A percentile compares a stretch with the other conserved stretches of the same genome.
These are phyloP conservation scores for Loripinus fragilis DNA, from an alignment of 2,888 invertebrate species.

Conservation along the genomic window DNA sequence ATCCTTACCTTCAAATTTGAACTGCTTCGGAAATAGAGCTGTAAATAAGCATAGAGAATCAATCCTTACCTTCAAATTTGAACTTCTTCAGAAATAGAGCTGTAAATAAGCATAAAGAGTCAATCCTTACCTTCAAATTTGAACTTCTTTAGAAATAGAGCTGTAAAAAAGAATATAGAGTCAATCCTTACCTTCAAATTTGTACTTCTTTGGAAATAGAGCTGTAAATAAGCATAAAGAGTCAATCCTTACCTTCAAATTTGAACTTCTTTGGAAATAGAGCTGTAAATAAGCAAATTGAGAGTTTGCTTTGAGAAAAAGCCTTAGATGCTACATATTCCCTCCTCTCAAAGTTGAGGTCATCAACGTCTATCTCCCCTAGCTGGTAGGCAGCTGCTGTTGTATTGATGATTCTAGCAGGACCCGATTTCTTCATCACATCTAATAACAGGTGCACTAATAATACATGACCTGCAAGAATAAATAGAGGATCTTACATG, in stretches of 20 bases:
- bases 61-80: constrained; percentile 50
- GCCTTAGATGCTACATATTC: constrained; percentile 75
- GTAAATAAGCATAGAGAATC: too few relatives aligned
- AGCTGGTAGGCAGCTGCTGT: constrained; percentile 80
- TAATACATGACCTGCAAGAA: constrained; percentile 78
- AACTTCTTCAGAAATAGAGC: constrained; percentile 69
- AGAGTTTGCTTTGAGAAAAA: constrained; percentile 82
- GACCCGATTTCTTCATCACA: constrained; percentile 73
- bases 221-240: constrained; percentile 77
- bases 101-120: constrained; percentile 79
- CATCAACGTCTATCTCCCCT: constrained; percentile 77
- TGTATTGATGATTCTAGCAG: constrained; percentile 79
- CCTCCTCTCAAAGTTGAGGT: constrained; percentile 71
- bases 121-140: constrained; percentile 49
- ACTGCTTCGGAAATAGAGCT: too few relatives aligned
- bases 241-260: constrained; percentile 52
- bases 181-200: constrained; percentile 51
- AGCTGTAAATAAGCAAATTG: constrained; percentile 78
- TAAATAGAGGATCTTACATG: too few relatives aligned
- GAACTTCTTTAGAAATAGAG: constrained; percentile 69
- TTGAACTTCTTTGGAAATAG: constrained; percentile 68
- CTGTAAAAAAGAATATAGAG: constrained; percentile 78
- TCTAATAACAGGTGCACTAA: constrained; percentile 81
- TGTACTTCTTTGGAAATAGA: constrained; percentile 69
- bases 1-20: too few relatives aligned